A percentile compares a stretch with the other conserved stretches of the same genome.
Conservation (phyloP, 2,888 invertebrate species). For the Eretmocerus hayati region DNA sequence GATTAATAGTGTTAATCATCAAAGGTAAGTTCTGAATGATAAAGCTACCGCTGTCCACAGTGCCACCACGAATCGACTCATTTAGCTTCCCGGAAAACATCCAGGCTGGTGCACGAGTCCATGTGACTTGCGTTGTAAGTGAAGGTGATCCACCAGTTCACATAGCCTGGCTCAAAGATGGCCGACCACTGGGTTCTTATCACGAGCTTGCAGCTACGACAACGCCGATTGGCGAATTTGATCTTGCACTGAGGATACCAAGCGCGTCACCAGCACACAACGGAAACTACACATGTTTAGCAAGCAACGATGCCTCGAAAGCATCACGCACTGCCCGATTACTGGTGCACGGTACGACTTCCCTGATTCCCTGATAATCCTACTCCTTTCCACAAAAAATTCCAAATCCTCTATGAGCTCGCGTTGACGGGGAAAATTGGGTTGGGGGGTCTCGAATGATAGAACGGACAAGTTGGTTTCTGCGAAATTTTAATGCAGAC, state of each 20-base stretch:
- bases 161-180: conserved; percentile 55
- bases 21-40: too few relatives aligned
- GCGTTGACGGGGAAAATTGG: too few relatives aligned
- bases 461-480: too few relatives aligned
- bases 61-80: conserved; percentile 50
- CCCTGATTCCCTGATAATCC: too few relatives aligned
- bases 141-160: conserved; percentile 53
- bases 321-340: conserved; percentile 47
- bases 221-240: conserved; percentile 41
- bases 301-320: conserved; percentile 48
- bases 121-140: conserved; percentile 49
- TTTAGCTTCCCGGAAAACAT: conserved; percentile 49
- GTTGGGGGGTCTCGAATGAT: too few relatives aligned
- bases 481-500: too few relatives aligned
- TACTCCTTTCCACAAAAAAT: too few relatives aligned
- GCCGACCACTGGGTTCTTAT: conserved; percentile 44
- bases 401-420: too few relatives aligned
- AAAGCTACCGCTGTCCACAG: too few relatives aligned
- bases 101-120: conserved; percentile 47
- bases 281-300: conserved; percentile 52
- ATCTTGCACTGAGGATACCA: conserved; percentile 48
- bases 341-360: conserved; percentile 48
- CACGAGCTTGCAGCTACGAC: conserved; percentile 40
- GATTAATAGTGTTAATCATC: too few relatives aligned
- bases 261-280: conserved; percentile 50